phyloP scores from a whole-genome alignment of 2,888 invertebrate genomes.

The Stomorhina lunata region DNA sequence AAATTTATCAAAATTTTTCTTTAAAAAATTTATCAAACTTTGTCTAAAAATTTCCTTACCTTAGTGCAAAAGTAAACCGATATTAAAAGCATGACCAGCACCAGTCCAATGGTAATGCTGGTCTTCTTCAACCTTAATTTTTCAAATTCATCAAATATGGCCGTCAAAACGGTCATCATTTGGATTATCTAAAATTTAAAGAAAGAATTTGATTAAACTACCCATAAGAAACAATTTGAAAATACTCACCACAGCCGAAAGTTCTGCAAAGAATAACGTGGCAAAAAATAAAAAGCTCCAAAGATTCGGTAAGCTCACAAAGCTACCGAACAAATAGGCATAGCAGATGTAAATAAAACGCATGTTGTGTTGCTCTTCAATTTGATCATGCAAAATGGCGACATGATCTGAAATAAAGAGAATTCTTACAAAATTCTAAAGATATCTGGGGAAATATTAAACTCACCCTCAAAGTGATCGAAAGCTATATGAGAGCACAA shows the following conservation, averaged over 20 bases:
- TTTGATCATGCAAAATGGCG: constrained; percentile 72
- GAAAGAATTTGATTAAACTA: neutral
- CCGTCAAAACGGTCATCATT: constrained; percentile 75
- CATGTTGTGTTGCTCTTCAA: constrained; percentile 74
- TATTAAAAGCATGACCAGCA: constrained; percentile 66
- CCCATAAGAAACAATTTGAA: neutral
- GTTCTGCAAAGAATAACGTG: constrained; percentile 87
- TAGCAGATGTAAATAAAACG: constrained; percentile 75
- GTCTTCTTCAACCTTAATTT: constrained; percentile 70
- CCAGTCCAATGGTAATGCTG: constrained; percentile 69
- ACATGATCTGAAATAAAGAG: constrained; percentile 71
- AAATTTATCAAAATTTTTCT: no score
- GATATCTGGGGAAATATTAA: no score
- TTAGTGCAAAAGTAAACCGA: constrained; percentile 77
- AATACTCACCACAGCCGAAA: constrained; percentile 87
- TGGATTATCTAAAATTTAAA: constrained; percentile 72
- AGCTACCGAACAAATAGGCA: constrained; percentile 75
- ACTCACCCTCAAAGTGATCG: constrained; percentile 76
- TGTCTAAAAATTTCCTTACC: no score
- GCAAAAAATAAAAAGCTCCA: constrained; percentile 89
- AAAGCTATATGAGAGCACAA: constrained; percentile 74
- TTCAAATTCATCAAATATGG: constrained; percentile 77
- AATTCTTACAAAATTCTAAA: neutral
- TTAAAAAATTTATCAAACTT: no score
- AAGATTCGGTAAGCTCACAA: constrained; percentile 77